Evolutionary conservation across 2,113 vertebrate genomes (phyloP), one percentile per base, ranked within the genome.

Genomic region (Halichoerus grypus): DNA sequence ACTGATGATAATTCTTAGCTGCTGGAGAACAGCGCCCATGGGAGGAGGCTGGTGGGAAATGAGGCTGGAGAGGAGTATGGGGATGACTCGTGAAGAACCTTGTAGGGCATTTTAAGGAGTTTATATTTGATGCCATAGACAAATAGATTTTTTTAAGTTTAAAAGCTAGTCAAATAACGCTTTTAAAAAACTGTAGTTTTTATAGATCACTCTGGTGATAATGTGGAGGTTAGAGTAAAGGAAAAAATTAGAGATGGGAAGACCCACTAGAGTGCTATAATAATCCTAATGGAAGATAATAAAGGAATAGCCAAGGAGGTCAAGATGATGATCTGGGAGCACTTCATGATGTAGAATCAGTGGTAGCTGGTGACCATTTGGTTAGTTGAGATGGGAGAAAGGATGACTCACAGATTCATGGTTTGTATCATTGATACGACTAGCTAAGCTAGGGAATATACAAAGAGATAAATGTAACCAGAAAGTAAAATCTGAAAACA

Each of bases 131-230:
- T 61, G 49, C 15, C 28, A 77, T 2, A 74, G 74, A 26, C 21
- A 72, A 95, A 80, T 39, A 72, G 11, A 28, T 51, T 76, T 7
- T 61, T 46, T 46, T 49, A 24, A 51, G 33, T 57, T 91, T 80
- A 88, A 85, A 69, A 96, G 55, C 53, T 92, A 79, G 55, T 1
- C 61, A 91, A 95, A 83, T 82, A 57, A 76, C 5, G n/a, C 33
- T 42, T 71, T 51, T 49, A 3, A 59, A 89, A 84, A 51, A 4
- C 9, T 49, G 13, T 18, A 19, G 24, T 84, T 81, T 80, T 91
- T 24, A 84, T 93, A 88, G 24, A 22, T 72, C 31, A 42, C n/a
- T 88, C 51, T 59, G 39, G 18, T 39, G 94, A 26, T 5, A 87
- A 59, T 13, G 21, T 49, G 28, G 36, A 83, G 5, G 19, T 74